Base-by-base conservation (phyloP, 2,797 vertebrate genomes). In the Zenarchopterus dispar region DNA sequence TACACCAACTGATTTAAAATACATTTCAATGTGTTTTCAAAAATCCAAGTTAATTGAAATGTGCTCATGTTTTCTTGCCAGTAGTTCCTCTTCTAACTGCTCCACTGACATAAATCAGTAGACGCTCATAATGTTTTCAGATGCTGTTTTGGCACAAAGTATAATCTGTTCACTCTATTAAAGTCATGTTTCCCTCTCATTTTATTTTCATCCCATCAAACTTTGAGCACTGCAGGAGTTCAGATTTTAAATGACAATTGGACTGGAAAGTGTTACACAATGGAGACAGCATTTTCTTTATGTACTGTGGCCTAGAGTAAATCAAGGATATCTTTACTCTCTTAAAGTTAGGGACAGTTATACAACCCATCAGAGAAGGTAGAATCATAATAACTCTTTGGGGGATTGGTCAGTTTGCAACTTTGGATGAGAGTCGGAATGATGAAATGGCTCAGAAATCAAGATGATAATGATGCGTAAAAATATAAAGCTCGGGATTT, bases 21-120 rank as follows among this genome's bases (percentile, higher is more conserved):
- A 65, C 28, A 76, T 79, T 79, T 83, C 67, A 77, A 17, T 83
- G 33, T 82, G 22, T 71, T 80, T 51, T 64, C 8, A 68, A 70
- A 66, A 47, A 57, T 60, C 13, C 17, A 21, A 54, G 44, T 56
- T 45, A 16, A 49, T 61, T 11, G 31, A 59, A 75, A 61, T 64
- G 22, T 59, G 45, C 21, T 54, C 63, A 55, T 24, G 21, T 18
- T 47, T 39, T 59, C 52, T 65, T 64, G 50, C 46, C 68, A 67
- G 43, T 16, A 51, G 31, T 53, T 61, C 52, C 16, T 47, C 54
- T 61, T 59, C 59, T 52, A 39, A 39, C 36, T 51, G 75, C 61
- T 75, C 65, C 74, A 48, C 51, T 26, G 31, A 22, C 9, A 59
- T 74, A 56, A 77, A 73, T 68, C 62, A 62, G 39, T 49, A 46